These are phyloP conservation scores for Zalophus californianus DNA, from an alignment of 2,797 vertebrate species.

Conservation along the genomic window DNA sequence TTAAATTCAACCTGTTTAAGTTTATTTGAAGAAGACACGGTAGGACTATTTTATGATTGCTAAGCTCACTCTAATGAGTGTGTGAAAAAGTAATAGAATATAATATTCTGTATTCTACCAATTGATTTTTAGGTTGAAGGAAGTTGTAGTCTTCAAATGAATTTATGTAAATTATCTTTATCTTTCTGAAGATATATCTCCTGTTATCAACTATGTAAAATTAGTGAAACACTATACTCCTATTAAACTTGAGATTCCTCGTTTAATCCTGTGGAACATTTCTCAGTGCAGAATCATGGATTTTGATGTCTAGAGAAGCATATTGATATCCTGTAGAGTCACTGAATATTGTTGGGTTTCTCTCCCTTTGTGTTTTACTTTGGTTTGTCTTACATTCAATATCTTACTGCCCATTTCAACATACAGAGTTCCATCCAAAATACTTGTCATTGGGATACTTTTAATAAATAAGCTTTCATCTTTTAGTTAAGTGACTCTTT, in stretches of 20 bases:
- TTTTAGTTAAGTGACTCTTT: constrained; percentile 29
- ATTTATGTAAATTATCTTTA: constrained; percentile 12
- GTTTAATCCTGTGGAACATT: constrained; percentile 45
- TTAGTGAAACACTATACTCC: background rate
- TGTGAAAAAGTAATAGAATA: constrained; percentile 1
- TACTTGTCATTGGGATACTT: background rate
- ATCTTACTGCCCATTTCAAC: constrained; percentile 23
- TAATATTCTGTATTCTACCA: background rate
- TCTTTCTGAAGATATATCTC: constrained; percentile 32
- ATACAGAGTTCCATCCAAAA: constrained; percentile 5
- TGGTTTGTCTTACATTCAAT: constrained; percentile 32
- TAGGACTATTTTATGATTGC: constrained; percentile 18
- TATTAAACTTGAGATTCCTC: background rate
- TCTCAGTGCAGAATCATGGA: background rate
- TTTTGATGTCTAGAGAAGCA: constrained; percentile 13
- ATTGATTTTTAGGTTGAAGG: background rate
- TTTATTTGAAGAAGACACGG: constrained; percentile 13
- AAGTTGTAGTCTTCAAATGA: constrained; percentile 30
- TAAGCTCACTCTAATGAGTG: background rate
- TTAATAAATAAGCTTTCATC: background rate
- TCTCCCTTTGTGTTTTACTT: background rate
- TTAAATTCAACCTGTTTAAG: background rate
- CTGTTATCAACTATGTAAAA: background rate
- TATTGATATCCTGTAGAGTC: background rate
- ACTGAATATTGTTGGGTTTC: background rate